Evolutionary conservation across 2,797 vertebrate genomes (phyloP), one percentile per base, ranked within the genome.

Genomic region (Cryptoblepharus egeriae): DNA sequence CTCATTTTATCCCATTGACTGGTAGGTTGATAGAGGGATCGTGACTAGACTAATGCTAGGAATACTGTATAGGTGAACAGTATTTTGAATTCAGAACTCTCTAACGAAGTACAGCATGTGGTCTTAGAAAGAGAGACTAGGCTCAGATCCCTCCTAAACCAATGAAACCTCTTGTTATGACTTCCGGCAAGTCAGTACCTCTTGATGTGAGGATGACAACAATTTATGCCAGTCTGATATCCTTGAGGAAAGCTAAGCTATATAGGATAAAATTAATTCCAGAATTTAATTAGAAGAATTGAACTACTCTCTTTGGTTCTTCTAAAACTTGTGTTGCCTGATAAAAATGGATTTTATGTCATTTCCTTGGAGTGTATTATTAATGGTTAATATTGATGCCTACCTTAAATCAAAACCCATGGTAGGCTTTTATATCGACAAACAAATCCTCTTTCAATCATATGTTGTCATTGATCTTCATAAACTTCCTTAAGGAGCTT

Each of bases 331-430:
- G 15, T 26, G 24, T 28, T 69, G 22, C 39, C 67, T 69, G 67
- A 24, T 42, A 28, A 69, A 28, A 26, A 24, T 28, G 24, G 37
- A 28, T 28, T 74, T 57, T 58, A 58, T 58, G 45, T 75, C 35
- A 11, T 42, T 22, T 35, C 24, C 12, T 58, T 58, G 57, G 57
- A n/a, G 69, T 28, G 28, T 37, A 39, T 37, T 60, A 58, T 28
- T 58, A 75, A 60, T 57, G 22, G 10, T 75, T 76, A 30, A 63
- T 65, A 80, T 70, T 84, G 6, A 68, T 86, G 9, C 30, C 32
- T 69, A 0, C 74, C 87, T n/a, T 74, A 3, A 78, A 18, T 77
- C 30, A 45, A 22, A 24, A 60, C 28, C 81, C 80, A 20, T 35
- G 16, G 35, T 79, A 75, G 35, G 18, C 67, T 65, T 74, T 16